Conservation (phyloP, 1,140 invertebrate species). For the Elymnias hypermnestra region DNA sequence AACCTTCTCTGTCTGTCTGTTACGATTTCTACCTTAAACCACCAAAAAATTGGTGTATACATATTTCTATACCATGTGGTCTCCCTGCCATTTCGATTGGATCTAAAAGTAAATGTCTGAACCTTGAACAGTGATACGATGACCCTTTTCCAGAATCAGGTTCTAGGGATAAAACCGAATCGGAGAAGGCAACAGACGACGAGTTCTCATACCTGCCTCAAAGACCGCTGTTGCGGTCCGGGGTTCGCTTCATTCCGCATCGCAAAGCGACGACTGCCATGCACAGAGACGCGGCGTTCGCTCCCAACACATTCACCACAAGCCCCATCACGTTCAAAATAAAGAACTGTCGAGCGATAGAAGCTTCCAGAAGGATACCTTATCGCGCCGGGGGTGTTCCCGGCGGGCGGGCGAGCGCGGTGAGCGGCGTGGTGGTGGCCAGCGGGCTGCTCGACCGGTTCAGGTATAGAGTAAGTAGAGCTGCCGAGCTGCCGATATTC, state of each 20-base stretch:
- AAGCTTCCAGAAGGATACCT: slow-evolving; percentile 10
- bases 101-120: too few species aligned
- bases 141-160: slow-evolving; percentile 30
- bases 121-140: too few species aligned
- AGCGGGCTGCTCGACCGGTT: slow-evolving; percentile 54
- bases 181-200: slow-evolving; percentile 37
- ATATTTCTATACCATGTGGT: too few species aligned
- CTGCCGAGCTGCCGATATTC: slow-evolving; percentile 50
- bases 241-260: slow-evolving; percentile 33
- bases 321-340: slow-evolving; percentile 45
- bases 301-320: slow-evolving; percentile 34
- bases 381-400: slow-evolving; percentile 16
- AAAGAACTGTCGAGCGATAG: slow-evolving; percentile 44
- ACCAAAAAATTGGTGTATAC: too few species aligned
- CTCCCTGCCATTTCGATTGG: too few species aligned
- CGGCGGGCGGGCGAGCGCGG: slow-evolving; percentile 10
- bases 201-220: slow-evolving; percentile 40
- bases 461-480: slow-evolving; percentile 50
- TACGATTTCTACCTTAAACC: too few species aligned
- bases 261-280: slow-evolving; percentile 14
- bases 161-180: slow-evolving; percentile 18
- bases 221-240: slow-evolving; percentile 38
- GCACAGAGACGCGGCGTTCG: slow-evolving; percentile 41
- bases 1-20: too few species aligned
- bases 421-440: slow-evolving; percentile 29